Evolutionary conservation across 2,113 vertebrate species (phyloP), one percentile per base, ranked within the genome.

Genomic region (Cryptoleucopteryx plumbea): DNA sequence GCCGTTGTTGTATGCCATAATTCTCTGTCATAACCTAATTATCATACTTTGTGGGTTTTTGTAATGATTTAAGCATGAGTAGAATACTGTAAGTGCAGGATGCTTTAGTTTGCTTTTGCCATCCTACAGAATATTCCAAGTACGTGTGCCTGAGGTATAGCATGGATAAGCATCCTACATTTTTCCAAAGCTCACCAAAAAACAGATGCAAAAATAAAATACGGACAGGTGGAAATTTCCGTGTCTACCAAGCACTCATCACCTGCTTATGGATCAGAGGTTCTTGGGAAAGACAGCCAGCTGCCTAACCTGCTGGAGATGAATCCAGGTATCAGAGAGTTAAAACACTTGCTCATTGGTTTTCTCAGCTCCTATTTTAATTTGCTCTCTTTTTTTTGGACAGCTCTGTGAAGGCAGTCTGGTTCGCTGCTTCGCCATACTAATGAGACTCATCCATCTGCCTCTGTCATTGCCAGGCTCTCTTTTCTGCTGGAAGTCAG

Each of bases 381-480:
- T 98, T 98, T 98, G 98, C 97, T 98, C 92, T 97, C 95, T 97
- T 97, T 98, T 97, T 98, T 98, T 98, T 98, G 98, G 98, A 98
- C 98, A 98, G 98, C 98, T 98, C 98, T 98, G 98, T 98, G 98
- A 98, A 98, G 98, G 98, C 98, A 98, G 98, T 97, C 98, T 98
- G 98, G 98, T 99, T 98, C 96, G 97, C 98, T 98, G 98, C 97
- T 98, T 98, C 87, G 86, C 98, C 98, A 98, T 98, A 98, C 98
- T 99, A 98, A 99, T 99, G 98, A 99, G 98, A 98, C 98, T 98
- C 98, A 99, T 99, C 98, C 98, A 99, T 98, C 98, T 99, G 98
- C 98, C 98, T 98, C 98, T 98, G 98, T 99, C 98, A 98, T 97
- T 98, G 98, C 98, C 98, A 98, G 98, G 97, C 98, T 98, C 98